Evolutionary conservation across 1,140 invertebrate genomes (phyloP), one percentile per base, ranked within the genome.

Genomic region (Mya arenaria): DNA sequence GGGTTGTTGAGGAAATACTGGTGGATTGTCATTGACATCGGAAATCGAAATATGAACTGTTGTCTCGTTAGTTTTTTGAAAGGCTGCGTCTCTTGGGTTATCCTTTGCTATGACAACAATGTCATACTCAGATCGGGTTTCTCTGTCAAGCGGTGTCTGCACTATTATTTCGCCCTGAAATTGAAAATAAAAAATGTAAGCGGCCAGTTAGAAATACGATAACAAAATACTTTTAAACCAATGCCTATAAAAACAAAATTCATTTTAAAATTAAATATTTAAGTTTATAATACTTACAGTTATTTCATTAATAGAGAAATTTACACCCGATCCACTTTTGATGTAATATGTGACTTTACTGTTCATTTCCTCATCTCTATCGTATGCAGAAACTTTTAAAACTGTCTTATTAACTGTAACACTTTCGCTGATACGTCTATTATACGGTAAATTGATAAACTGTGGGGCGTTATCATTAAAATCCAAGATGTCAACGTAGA

Each of bases 21-120:
- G 98, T 68, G 96, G 96, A 93, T 98, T 98, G 94, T 99, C 97
- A 95, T 99, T 98, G 94, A 98, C 98, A 94, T 99, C 97, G 90
- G 97, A 98, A 60, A 98, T 97, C 90, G 90, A 73, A 96, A 86
- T 52, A 25, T 0, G 23, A 44, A 86, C 41, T 19, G 58, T 71
- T 23, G 32, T 55, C 8, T 28, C 10, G 23, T 15, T 58, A 23
- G 37, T 68, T 79, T 79, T 69, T 28, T 68, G 75, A 23, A 36
- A n/a, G 4, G 62, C 23, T 19, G 4, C 30, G 34, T 79, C 37
- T 1, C 37, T 34, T 25, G 75, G 75, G 56, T 79, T 79, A 36
- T 79, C 75, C 13, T 52, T 56, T 36, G 75, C 75, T 39, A 58
- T 41, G 6, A 79, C 41, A 8, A 8, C n/a, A 13, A 79, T 17